Evolutionary conservation across 2,797 vertebrate genomes (phyloP).

Genomic region (Orientallactaga sibirica): DNA sequence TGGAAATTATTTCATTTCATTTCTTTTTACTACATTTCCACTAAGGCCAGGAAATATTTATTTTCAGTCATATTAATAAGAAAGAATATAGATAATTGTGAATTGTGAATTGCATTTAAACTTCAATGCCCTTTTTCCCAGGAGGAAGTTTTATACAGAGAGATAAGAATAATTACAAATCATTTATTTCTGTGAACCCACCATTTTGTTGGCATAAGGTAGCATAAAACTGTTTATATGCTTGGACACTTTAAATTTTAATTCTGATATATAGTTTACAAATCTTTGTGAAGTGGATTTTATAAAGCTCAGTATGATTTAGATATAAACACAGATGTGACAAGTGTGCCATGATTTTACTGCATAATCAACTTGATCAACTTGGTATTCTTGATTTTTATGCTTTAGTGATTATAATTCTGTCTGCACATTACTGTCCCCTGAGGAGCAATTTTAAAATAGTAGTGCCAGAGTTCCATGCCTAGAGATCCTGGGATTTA

Average conservation of each 20-base stretch:
- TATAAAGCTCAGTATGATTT: not conserved
- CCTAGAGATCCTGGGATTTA: not conserved
- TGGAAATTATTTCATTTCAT: too few relatives aligned
- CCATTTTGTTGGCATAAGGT: not conserved
- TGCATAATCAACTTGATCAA: conserved; percentile 27
- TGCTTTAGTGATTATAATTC: not conserved
- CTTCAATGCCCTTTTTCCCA: not conserved
- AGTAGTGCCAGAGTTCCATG: not conserved
- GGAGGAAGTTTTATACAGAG: not conserved
- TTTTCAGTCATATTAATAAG: not conserved
- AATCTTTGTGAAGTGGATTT: conserved; percentile 6
- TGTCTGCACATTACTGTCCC: not conserved
- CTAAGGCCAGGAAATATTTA: too few relatives aligned
- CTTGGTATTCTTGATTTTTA: not conserved
- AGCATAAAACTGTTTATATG: not conserved
- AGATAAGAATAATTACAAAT: conserved; percentile 54
- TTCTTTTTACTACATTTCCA: too few relatives aligned
- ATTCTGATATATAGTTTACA: conserved; percentile 23
- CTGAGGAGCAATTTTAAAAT: not conserved
- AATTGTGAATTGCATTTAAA: conserved; percentile 58
- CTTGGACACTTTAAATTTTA: not conserved
- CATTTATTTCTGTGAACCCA: not conserved
- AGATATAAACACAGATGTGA: conserved; percentile 5
- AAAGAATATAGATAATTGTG: conserved; percentile 45
- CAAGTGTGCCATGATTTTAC: not conserved